A percentile compares a stretch with the other conserved stretches of the same genome.
These are phyloP conservation scores for Stegastes partitus DNA, from an alignment of 2,113 vertebrate species.

Conservation along the genomic window DNA sequence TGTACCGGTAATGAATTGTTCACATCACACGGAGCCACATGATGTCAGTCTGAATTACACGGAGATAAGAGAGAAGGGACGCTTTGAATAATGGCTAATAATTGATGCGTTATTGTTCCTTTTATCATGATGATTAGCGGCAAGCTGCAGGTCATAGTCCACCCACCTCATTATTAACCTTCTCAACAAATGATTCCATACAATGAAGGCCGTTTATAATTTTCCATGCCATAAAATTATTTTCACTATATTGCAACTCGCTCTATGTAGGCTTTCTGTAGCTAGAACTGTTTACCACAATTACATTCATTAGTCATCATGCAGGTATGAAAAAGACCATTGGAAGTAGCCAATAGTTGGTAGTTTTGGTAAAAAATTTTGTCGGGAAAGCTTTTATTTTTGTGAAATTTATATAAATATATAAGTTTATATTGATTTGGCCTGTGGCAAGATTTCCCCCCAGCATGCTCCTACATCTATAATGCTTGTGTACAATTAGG, in stretches of 20 bases:
- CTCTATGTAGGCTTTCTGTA: not conserved
- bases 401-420: not conserved
- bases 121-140: conserved; percentile 41
- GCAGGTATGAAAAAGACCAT: too few relatives aligned
- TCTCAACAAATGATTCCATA: conserved; percentile 13
- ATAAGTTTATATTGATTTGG: conserved; percentile 32
- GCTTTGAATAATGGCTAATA: conserved; percentile 27
- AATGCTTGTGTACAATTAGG: conserved; percentile 11
- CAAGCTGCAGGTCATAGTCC: conserved; percentile 36
- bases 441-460: conserved; percentile 25
- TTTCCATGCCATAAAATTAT: conserved; percentile 1
- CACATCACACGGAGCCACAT: conserved; percentile 11
- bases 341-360: too few relatives aligned
- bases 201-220: conserved; percentile 6
- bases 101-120: conserved; percentile 36
- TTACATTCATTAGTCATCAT: too few relatives aligned
- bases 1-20: conserved; percentile 5
- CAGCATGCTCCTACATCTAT: conserved; percentile 12
- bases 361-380: too few relatives aligned
- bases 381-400: not conserved
- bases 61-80: conserved; percentile 3
- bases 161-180: conserved; percentile 42
- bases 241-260: conserved; percentile 3
- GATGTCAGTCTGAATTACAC: conserved; percentile 39
- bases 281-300: too few relatives aligned